These are phyloP conservation scores for Xenentodon cancila DNA, from an alignment of 2,797 vertebrate species.

Conservation along the genomic window DNA sequence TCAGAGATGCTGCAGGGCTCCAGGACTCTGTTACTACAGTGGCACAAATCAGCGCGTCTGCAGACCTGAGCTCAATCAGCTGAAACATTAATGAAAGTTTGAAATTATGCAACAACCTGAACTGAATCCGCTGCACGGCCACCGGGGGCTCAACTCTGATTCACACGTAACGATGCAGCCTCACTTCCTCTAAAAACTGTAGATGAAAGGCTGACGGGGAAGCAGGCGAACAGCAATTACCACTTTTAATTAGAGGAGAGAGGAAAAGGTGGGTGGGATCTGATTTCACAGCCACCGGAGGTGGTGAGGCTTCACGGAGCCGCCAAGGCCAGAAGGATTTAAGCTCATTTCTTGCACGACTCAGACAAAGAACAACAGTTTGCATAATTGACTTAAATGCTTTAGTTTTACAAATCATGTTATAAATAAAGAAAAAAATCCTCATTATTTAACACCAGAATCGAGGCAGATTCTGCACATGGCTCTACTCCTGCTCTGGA, in stretches of 20 bases:
- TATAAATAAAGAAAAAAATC: constrained; percentile 12
- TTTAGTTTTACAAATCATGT: constrained; percentile 14
- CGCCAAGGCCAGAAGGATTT: constrained; percentile 19
- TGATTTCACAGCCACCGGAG: constrained; percentile 43
- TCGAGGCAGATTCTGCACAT: not conserved
- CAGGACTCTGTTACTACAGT: no score
- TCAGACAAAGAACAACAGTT: constrained; percentile 18
- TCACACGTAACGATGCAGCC: not conserved
- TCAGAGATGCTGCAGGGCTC: no score
- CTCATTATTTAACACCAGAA: constrained; percentile 17
- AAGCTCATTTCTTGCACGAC: constrained; percentile 36
- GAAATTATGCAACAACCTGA: constrained; percentile 40
- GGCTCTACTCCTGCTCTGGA: not conserved
- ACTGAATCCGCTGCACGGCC: not conserved
- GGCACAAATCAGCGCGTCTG: not conserved
- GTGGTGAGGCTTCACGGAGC: not conserved
- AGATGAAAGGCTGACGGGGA: constrained; percentile 37
- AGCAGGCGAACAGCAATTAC: constrained; percentile 53
- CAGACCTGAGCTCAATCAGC: constrained; percentile 26
- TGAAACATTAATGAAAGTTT: constrained; percentile 24
- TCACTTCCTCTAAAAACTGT: constrained; percentile 11
- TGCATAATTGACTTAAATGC: constrained; percentile 35
- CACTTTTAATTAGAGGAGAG: constrained; percentile 55
- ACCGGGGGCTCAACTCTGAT: constrained; percentile 2
- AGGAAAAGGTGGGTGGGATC: constrained; percentile 20